phyloP scores from a whole-genome alignment of 1,140 invertebrate genomes.

The Aradophagus sp. region DNA sequence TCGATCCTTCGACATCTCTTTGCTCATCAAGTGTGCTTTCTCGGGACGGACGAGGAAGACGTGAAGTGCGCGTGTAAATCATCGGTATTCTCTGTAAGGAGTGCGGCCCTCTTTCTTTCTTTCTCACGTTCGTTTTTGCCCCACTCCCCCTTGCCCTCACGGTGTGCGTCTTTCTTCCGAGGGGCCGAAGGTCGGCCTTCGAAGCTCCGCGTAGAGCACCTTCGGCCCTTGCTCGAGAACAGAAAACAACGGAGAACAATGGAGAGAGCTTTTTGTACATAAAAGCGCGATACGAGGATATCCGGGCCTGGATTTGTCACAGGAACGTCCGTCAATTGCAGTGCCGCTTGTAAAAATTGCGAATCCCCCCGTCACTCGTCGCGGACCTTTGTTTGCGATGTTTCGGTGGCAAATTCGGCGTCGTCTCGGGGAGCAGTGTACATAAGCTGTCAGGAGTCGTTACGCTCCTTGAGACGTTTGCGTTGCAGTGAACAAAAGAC shows the following conservation, averaged over 20 bases:
- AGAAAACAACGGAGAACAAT: conserved; percentile 44
- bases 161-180: conserved; percentile 23
- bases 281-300: conserved; percentile 54
- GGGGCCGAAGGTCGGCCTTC: conserved; percentile 24
- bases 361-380: no score
- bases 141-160: conserved; percentile 1
- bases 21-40: conserved; percentile 56
- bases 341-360: conserved; percentile 39
- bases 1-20: conserved; percentile 23
- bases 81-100: conserved; percentile 49
- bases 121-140: conserved; percentile 35
- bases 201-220: conserved; percentile 10
- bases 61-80: conserved; percentile 56
- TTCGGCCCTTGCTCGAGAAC: conserved; percentile 37
- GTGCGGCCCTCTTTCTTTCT: conserved; percentile 41
- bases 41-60: conserved; percentile 37
- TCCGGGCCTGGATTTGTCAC: conserved; percentile 54
- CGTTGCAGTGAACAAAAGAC: conserved; percentile 53
- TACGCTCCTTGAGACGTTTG: conserved; percentile 59
- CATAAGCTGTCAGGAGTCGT: conserved; percentile 62
- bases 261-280: conserved; percentile 57
- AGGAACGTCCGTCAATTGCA: conserved; percentile 46
- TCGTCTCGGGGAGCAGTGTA: conserved; percentile 63
- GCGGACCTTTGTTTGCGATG: no score
- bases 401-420: conserved; percentile 54